phyloP scores from a whole-genome alignment of 2,797 vertebrate species.

The Alosa sapidissima region DNA sequence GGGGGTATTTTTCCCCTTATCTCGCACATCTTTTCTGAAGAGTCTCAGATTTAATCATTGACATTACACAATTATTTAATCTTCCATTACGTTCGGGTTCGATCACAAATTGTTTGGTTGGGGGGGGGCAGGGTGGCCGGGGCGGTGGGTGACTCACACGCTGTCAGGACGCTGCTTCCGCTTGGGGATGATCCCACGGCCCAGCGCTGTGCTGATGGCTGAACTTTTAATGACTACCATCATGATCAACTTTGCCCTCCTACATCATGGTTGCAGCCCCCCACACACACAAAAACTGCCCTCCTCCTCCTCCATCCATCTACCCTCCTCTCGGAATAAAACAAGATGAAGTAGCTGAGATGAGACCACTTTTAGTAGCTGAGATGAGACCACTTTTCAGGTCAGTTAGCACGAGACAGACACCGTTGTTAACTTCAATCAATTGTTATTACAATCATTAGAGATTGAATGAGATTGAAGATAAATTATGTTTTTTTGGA shows the following conservation, averaged over 20 bases:
- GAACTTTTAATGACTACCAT: constrained; percentile 3
- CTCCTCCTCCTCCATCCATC: neutral
- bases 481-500: neutral
- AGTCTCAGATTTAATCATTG: constrained; percentile 13
- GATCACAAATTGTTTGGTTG: neutral
- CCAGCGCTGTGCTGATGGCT: neutral
- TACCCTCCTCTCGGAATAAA: neutral
- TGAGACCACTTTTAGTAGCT: neutral
- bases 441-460: neutral
- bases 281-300: neutral
- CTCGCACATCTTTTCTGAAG: constrained; percentile 2
- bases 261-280: neutral
- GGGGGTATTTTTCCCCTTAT: neutral
- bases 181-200: neutral
- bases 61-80: constrained; percentile 16
- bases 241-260: neutral
- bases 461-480: neutral
- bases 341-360: neutral
- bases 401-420: neutral
- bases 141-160: neutral
- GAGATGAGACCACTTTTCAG: constrained; percentile 3
- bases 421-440: neutral
- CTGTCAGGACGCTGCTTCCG: neutral
- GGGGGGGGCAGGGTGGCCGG: neutral
- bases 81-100: neutral